A percentile compares a stretch with the other conserved stretches of the same genome.
phyloP scores from a whole-genome alignment of 2,113 vertebrate genomes.

The Pongo abelii region DNA sequence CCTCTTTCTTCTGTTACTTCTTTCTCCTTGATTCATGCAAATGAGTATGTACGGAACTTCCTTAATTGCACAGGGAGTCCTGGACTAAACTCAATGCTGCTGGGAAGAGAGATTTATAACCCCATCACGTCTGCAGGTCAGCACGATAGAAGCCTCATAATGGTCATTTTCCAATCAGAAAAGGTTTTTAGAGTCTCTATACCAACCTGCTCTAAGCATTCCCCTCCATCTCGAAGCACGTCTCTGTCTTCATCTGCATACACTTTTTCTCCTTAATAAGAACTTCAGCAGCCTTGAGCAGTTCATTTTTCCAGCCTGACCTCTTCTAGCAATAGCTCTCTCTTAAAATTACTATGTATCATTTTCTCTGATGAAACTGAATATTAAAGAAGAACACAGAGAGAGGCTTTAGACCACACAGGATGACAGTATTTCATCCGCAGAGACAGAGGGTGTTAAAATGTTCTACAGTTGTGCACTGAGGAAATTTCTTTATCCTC shows the following conservation, averaged over 20 bases:
- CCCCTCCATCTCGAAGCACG: neutral
- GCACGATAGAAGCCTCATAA: neutral
- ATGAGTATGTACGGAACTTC: neutral
- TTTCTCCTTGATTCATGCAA: conserved; percentile 14
- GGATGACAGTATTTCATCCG: conserved; percentile 43
- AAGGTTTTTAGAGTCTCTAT: neutral
- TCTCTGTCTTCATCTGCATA: neutral
- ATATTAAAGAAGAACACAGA: conserved; percentile 32
- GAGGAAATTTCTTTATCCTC: conserved; percentile 47
- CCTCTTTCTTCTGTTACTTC: neutral
- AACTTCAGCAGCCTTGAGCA: neutral
- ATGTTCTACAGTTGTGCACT: neutral
- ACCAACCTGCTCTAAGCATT: neutral
- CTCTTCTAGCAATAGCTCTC: neutral
- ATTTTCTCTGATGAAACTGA: conserved; percentile 43
- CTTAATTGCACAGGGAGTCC: neutral
- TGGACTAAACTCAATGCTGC: neutral
- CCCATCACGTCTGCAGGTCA: neutral
- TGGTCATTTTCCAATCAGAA: conserved; percentile 17
- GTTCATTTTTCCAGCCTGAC: conserved; percentile 36
- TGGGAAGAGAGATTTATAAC: neutral
- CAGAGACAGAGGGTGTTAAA: conserved; percentile 56
- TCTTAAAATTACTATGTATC: neutral
- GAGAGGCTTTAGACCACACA: neutral
- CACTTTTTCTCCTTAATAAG: conserved; percentile 28